Base-by-base conservation (phyloP, 2,113 vertebrate genomes). In the Dermatemys mawii region DNA sequence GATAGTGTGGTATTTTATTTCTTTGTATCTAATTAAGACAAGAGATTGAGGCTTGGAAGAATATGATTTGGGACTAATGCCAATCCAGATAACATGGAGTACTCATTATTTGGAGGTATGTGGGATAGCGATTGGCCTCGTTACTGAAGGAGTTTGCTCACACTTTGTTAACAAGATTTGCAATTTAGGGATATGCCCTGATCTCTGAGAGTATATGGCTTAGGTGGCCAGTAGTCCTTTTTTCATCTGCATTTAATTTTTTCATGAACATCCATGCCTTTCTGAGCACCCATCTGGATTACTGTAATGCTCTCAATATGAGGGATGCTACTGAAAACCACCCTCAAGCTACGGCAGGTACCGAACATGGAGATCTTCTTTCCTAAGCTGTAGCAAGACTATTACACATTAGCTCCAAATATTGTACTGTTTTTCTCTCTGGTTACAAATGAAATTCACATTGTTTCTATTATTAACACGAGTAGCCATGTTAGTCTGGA, bases 21-120 rank as follows among this genome's bases (percentile, higher is more conserved):
- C 32, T 32, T 32, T 35, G 6, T 60, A 35, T 32, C 57, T 60
- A 60, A 32, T 2, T 60, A 32, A 60, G 57, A 35, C 57, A 60
- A 53, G 57, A 60, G 57, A 60, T 80, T 63, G 60, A 87, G 48
- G 78, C 78, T 86, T 60, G 29, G 57, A 60, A 35, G 57, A 60
- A 60, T 35, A 32, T 60, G 57, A 60, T 32, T 60, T 32, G 32
- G 14, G 32, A 60, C 29, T 57, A 57, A 60, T 27, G 55, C 27
- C 55, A 70, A 38, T 70, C 96, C 97, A 97, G 96, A 97, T 97
- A 97, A 91, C 92, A 88, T 67, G 51, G 95, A 96, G 78, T 81
- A 88, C 26, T 96, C 96, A 97, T 97, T 97, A 93, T 93, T 97
- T 93, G 91, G 95, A 90, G 91, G 87, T 93, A 38, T 73, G 82